A percentile compares a stretch with the other conserved stretches of the same genome.
Evolutionary conservation across 2,113 vertebrate genomes (phyloP).

Genomic region (Columbina picui): DNA sequence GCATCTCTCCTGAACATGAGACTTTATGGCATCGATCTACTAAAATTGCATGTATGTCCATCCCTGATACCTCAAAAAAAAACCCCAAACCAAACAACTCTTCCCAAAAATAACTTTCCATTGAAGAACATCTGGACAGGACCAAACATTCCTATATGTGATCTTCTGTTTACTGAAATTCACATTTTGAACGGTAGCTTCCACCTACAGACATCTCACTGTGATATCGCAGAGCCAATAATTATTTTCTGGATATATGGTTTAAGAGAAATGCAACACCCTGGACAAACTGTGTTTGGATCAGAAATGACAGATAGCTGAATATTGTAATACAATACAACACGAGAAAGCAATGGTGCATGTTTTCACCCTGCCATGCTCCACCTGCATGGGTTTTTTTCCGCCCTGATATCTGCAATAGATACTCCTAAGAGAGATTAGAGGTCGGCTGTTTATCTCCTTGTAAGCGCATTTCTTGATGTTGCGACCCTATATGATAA

Average conservation of each 20-base stretch:
- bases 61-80: not conserved
- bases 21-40: not conserved
- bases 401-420: not conserved
- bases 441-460: not conserved
- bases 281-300: not conserved
- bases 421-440: not conserved
- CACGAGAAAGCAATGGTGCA: not conserved
- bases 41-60: not conserved
- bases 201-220: not conserved
- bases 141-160: not conserved
- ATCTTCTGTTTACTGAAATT: not conserved
- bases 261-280: not conserved
- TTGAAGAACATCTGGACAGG: not conserved
- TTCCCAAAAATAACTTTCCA: not conserved
- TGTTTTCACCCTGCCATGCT: not conserved
- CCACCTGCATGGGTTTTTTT: not conserved
- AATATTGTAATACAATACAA: not conserved
- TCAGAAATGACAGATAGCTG: not conserved
- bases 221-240: not conserved
- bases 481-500: not conserved
- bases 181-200: not conserved
- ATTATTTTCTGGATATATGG: not conserved
- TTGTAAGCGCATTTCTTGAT: not conserved
- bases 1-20: not conserved
- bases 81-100: not conserved